Base-by-base conservation (phyloP, 1,140 invertebrate species). In the Hypsibius dujardini region DNA sequence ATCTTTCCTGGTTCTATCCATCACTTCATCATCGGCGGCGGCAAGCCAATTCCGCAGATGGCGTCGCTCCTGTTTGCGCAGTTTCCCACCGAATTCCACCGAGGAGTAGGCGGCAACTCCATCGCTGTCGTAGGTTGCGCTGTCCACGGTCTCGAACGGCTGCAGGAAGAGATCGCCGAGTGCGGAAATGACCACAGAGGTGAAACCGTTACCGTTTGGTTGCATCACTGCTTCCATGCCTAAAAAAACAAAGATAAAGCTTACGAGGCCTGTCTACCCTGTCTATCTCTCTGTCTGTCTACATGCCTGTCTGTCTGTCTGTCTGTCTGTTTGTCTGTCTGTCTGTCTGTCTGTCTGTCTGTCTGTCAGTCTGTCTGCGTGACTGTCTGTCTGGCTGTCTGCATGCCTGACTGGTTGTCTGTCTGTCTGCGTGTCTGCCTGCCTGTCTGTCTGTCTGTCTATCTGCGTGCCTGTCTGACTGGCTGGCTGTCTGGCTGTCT, bases 161-260 rank as follows among this genome's bases (percentile, higher is more conserved):
- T 67, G 62, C 62, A 67, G 3, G 62, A 67, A 67, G 7, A 67
- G 62, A 42, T 67, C 62, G 42, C 62, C 62, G 42, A 12, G 42
- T 12, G 62, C 62, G 12, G 62, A 15, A 15, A 67, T 3, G 12
- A 42, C 7, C 3, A 42, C 62, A 3, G 45, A 7, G 62, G 62
- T 67, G 12, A 67, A 15, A 42, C 62, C 62, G 42, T 42, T 45
- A 3, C 12, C 62, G 62, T 42, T 42, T 7, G 3, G 12, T 7
- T 67, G 62, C 42, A 12, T 42, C 42, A 67, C 42, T 3, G 62
- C 12, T 3, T 12, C 42, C 62, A 67, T 67, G 12, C 62, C 62
- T 7, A 67, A 12, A 12, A 56, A n/a, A 0, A 28, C 28, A 0
- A 28, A 28, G 28, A 28, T 28, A 28, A 28, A 28, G 28, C 28